These are phyloP conservation scores for Siniperca chuatsi DNA, from an alignment of 2,113 vertebrate genomes.

Conservation along the genomic window DNA sequence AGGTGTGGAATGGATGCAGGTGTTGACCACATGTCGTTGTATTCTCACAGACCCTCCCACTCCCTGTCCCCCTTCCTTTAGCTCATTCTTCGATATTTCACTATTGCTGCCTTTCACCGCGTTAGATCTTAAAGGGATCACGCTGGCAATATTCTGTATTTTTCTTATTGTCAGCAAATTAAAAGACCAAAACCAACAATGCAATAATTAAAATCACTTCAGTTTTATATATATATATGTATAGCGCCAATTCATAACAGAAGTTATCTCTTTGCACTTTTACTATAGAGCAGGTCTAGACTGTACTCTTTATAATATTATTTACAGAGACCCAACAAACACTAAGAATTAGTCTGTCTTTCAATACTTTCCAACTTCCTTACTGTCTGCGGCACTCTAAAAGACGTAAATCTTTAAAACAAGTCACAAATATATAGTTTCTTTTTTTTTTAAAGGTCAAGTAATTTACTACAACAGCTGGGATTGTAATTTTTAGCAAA, in stretches of 20 bases:
- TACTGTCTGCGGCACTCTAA: background rate
- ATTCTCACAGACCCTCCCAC: constrained; percentile 39
- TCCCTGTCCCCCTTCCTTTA: constrained; percentile 21
- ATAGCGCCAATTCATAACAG: no score
- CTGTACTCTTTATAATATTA: no score
- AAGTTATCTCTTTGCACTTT: no score
- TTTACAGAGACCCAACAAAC: no score
- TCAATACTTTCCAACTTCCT: background rate
- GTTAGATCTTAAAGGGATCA: constrained; percentile 25
- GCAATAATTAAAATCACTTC: no score
- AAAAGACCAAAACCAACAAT: background rate
- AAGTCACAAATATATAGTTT: background rate
- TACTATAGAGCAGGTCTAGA: no score
- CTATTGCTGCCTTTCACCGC: constrained; percentile 22
- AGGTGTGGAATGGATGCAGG: constrained; percentile 69
- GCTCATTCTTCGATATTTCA: constrained; percentile 43
- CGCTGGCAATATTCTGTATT: constrained; percentile 1
- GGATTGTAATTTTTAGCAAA: background rate
- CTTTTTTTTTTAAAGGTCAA: background rate
- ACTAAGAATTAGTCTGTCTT: background rate
- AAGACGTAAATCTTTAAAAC: background rate
- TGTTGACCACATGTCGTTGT: constrained; percentile 78
- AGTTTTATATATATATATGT: no score
- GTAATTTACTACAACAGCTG: background rate
- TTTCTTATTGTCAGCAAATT: constrained; percentile 25